Conservation (phyloP, 2,113 vertebrate species). For the Cinclus cinclus region DNA sequence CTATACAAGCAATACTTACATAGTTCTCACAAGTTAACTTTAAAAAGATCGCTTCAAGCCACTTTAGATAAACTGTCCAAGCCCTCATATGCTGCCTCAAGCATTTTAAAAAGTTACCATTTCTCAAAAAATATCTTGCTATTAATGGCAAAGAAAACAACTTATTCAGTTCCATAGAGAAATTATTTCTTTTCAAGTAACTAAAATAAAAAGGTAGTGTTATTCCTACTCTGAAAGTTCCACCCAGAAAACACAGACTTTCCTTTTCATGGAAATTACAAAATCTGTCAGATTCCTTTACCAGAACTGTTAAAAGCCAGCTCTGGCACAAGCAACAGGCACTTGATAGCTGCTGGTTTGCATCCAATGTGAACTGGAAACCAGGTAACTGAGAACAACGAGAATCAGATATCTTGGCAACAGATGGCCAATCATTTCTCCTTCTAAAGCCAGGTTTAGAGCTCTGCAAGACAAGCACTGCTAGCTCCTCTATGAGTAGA, state of each 20-base stretch:
- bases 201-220: background rate
- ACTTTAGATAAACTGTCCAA: background rate
- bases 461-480: background rate
- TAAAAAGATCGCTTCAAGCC: background rate
- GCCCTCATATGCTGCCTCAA: background rate
- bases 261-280: conserved; percentile 52
- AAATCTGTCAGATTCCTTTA: conserved; percentile 26
- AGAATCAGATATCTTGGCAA: conserved; percentile 10
- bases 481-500: background rate
- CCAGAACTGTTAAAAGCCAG: conserved; percentile 7
- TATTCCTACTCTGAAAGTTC: background rate
- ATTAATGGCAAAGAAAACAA: conserved; percentile 48
- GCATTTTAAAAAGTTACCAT: background rate
- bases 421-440: background rate
- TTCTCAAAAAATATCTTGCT: background rate
- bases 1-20: background rate
- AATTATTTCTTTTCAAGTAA: conserved; percentile 10
- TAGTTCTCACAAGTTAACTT: background rate
- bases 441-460: background rate
- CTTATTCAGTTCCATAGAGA: background rate
- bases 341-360: conserved; percentile 24
- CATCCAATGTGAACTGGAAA: conserved; percentile 32
- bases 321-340: conserved; percentile 18
- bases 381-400: background rate
- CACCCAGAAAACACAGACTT: conserved; percentile 51